phyloP scores from a whole-genome alignment of 2,888 invertebrate genomes.

The Oscheius onirici region DNA sequence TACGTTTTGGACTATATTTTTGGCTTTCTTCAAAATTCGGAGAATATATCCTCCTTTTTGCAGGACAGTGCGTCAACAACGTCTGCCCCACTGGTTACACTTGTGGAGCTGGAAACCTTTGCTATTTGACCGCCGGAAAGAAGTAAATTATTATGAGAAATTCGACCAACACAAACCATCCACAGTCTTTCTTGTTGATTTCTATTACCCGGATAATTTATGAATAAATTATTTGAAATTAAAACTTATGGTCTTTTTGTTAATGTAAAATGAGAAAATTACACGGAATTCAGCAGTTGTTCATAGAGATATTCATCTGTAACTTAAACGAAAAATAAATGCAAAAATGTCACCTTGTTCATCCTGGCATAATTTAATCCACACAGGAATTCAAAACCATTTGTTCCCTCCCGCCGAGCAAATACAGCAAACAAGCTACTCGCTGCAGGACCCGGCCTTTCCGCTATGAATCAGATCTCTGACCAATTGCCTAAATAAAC shows the following conservation, averaged over 20 bases:
- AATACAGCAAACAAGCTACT: no score
- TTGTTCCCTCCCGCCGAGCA: no score
- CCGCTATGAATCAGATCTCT: no score
- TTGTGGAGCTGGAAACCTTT: slow-evolving; percentile 70
- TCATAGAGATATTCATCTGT: no score
- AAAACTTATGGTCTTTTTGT: background rate
- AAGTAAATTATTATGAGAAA: slow-evolving; percentile 44
- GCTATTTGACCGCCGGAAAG: slow-evolving; percentile 63
- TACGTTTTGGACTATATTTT: background rate
- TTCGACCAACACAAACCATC: background rate
- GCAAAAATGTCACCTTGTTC: no score
- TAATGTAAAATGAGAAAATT: no score
- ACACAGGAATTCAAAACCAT: no score
- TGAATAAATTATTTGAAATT: slow-evolving; percentile 24
- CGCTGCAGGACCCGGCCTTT: no score
- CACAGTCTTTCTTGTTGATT: slow-evolving; percentile 34
- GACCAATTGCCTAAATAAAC: no score
- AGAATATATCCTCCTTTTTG: background rate
- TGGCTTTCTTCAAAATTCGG: background rate
- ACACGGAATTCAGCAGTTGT: no score
- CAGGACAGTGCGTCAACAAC: slow-evolving; percentile 57
- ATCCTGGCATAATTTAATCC: no score
- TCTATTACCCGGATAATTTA: slow-evolving; percentile 19
- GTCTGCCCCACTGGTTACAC: slow-evolving; percentile 67
- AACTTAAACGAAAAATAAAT: no score